phyloP scores from a whole-genome alignment of 2,797 vertebrate species.

The Ctenopoma multispine region DNA sequence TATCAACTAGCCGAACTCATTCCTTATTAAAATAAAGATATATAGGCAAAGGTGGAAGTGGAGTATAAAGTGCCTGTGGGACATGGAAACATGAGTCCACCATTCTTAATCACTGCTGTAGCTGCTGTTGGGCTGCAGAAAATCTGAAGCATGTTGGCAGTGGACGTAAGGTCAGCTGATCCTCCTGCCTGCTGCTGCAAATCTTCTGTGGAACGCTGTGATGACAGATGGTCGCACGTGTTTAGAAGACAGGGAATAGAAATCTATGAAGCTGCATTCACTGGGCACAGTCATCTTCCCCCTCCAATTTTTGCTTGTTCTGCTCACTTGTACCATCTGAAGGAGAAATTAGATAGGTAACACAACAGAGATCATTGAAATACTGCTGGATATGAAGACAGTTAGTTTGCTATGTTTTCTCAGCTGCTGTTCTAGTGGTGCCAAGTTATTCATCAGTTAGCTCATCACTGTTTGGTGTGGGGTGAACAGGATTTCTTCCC shows the following conservation, averaged over 20 bases:
- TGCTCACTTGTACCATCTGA: background rate
- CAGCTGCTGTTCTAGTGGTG: background rate
- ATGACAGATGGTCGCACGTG: slow-evolving; percentile 51
- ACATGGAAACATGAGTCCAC: slow-evolving; percentile 21
- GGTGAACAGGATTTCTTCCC: background rate
- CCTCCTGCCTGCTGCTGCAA: slow-evolving; percentile 40
- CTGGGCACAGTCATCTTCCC: background rate
- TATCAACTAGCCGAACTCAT: too few relatives aligned
- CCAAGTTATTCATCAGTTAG: background rate
- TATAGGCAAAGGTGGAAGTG: too few relatives aligned
- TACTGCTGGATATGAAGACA: background rate
- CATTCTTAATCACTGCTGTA: slow-evolving; percentile 1
- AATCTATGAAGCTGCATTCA: background rate
- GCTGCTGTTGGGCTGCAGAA: background rate
- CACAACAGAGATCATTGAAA: background rate
- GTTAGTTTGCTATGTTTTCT: slow-evolving; percentile 1
- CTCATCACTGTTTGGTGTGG: background rate
- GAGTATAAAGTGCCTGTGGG: background rate
- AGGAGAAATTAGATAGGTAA: background rate
- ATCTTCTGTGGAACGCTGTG: slow-evolving; percentile 44
- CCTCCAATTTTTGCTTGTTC: too few relatives aligned
- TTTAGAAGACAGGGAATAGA: background rate
- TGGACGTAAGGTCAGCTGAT: slow-evolving; percentile 18
- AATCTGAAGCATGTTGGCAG: slow-evolving; percentile 27
- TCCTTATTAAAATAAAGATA: too few relatives aligned